These are phyloP conservation scores for Amorpha juglandis DNA, from an alignment of 2,888 invertebrate genomes.

Conservation along the genomic window DNA sequence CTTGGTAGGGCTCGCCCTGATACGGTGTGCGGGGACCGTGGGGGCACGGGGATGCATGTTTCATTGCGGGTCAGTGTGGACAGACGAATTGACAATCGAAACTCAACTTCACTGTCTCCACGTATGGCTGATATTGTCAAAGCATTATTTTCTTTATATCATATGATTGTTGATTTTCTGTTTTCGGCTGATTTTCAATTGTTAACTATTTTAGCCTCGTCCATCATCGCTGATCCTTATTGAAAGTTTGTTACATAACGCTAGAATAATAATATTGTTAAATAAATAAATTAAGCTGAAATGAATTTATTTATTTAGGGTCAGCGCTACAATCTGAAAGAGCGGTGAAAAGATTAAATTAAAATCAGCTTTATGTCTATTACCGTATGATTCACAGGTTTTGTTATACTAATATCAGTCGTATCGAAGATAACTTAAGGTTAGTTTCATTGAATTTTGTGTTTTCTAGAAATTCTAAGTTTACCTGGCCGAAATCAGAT, in stretches of 20 bases:
- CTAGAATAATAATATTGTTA: background rate
- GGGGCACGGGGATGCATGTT: background rate
- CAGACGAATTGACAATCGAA: background rate
- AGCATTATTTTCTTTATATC: no score
- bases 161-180: no score
- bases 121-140: background rate
- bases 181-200: background rate
- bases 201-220: background rate
- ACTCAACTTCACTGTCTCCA: background rate
- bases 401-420: no score
- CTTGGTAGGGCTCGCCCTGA: background rate
- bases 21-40: background rate
- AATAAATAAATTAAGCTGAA: conserved; percentile 13
- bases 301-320: background rate
- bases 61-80: background rate
- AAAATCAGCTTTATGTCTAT: background rate
- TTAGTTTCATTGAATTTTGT: no score
- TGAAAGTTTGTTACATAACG: background rate
- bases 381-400: no score
- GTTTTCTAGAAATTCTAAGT: no score
- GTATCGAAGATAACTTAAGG: no score
- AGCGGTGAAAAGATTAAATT: background rate
- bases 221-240: background rate
- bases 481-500: no score
- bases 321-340: background rate